Evolutionary conservation across 2,888 invertebrate genomes (phyloP).

Genomic region (Emmelina monodactyla): DNA sequence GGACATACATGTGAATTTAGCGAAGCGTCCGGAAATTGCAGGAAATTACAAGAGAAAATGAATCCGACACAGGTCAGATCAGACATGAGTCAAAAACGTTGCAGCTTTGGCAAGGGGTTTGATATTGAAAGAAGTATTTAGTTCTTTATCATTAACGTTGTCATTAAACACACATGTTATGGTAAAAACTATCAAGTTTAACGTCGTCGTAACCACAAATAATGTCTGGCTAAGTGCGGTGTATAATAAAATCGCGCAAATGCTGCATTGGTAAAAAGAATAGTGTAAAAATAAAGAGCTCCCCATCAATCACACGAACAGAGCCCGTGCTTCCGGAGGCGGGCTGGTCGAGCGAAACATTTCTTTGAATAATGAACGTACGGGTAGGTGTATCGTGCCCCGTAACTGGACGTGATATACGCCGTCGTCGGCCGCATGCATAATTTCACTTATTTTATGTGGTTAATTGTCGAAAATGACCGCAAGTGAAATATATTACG

Average conservation of each 20-base stretch:
- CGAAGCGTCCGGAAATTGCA: constrained; percentile 63
- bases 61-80: constrained; percentile 54
- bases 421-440: constrained; percentile 65
- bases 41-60: constrained; percentile 66
- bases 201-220: no score
- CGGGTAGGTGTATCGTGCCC: constrained; percentile 55
- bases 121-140: no score
- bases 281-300: constrained; percentile 52
- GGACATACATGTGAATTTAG: constrained; percentile 40
- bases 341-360: constrained; percentile 60
- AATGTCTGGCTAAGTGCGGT: constrained; percentile 6
- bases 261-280: constrained; percentile 33
- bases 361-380: constrained; percentile 67
- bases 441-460: constrained; percentile 67
- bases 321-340: constrained; percentile 55
- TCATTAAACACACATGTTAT: constrained; percentile 1
- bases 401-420: constrained; percentile 67
- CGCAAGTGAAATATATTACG: constrained; percentile 61
- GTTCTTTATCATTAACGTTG: no score
- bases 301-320: constrained; percentile 62
- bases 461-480: constrained; percentile 68
- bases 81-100: no score
- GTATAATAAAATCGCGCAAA: constrained; percentile 20
- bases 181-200: no score
- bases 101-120: no score